Base-by-base conservation (phyloP, 2,113 vertebrate species). In the Bungarus multicinctus region DNA sequence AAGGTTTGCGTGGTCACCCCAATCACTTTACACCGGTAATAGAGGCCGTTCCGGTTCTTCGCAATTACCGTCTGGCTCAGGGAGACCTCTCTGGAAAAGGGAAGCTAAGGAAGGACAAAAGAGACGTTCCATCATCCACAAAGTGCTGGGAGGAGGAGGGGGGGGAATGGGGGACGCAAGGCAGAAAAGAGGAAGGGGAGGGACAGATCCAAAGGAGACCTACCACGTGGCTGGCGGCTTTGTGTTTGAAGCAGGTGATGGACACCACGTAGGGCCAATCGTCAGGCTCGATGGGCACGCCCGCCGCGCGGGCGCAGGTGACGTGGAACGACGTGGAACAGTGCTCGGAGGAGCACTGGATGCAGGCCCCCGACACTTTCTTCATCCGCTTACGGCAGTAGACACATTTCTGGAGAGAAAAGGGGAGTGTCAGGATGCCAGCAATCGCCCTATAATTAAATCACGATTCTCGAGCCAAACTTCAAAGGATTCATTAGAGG, bases 281-380 rank as follows among this genome's bases (percentile, higher is more conserved):
- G 0, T 99, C 99, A 0, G 99, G 99, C 91, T 98, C 98, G 98
- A 99, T 98, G 94, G 98, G 96, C 4, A 99, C 98, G 0, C 99
- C 99, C 0, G 99, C 99, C 0, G 99, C 98, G 18, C 98, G 98
- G 0, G 99, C 99, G 0, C 99, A 99, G 92, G 99, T 99, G 90
- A 99, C 99, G 0, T 99, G 99, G 97, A 99, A 99, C 74, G 99
- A 99, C 0, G 99, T 99, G 96, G 99, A 98, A 91, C 99, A 99
- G 95, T 98, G 98, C 94, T 99, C 98, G 0, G 96, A 96, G 0
- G 99, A 99, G 94, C 99, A 99, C 96, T 99, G 99, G 95, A 99
- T 98, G 94, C 99, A 99, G 87, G 99, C 99, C 0, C 99, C 99
- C 0, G 97, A 97, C 92, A 98, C 98, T 89, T 95, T 98, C 96